These are phyloP conservation scores for Gonocerus acuteangulatus DNA, from an alignment of 2,888 invertebrate species.

Conservation along the genomic window DNA sequence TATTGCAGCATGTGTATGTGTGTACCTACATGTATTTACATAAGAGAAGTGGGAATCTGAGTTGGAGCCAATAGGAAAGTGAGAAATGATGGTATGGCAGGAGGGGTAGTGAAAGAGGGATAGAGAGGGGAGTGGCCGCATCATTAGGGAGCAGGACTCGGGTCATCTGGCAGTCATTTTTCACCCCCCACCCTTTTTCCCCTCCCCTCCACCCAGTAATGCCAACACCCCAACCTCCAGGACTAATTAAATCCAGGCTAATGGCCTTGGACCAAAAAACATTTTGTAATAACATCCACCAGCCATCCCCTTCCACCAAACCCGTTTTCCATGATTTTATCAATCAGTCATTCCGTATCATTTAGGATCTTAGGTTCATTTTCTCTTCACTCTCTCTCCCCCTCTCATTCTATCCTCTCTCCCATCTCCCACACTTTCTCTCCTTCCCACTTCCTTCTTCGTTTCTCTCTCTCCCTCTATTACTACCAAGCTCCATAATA, in stretches of 20 bases:
- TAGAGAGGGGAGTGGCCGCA: background rate
- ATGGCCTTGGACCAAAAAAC: background rate
- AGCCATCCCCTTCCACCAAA: background rate
- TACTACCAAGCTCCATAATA: too few relatives aligned
- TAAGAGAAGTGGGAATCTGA: too few relatives aligned
- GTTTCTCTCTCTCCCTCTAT: background rate
- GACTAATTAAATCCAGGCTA: slow-evolving; percentile 2
- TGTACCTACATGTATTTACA: too few relatives aligned
- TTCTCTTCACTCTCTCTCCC: background rate
- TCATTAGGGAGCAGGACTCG: background rate
- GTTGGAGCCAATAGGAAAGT: background rate
- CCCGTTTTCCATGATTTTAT: too few relatives aligned
- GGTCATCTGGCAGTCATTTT: background rate
- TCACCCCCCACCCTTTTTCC: background rate
- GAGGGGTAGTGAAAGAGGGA: background rate
- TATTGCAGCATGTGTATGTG: too few relatives aligned
- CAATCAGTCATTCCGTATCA: too few relatives aligned
- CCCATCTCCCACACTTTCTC: background rate
- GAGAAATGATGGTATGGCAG: background rate
- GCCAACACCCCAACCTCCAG: background rate
- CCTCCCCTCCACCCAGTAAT: background rate
- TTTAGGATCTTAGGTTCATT: background rate
- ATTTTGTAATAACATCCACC: background rate
- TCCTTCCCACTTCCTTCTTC: background rate
- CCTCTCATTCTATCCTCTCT: background rate